These are phyloP conservation scores for Erinaceus europaeus DNA, from an alignment of 2,113 vertebrate species.

Conservation along the genomic window DNA sequence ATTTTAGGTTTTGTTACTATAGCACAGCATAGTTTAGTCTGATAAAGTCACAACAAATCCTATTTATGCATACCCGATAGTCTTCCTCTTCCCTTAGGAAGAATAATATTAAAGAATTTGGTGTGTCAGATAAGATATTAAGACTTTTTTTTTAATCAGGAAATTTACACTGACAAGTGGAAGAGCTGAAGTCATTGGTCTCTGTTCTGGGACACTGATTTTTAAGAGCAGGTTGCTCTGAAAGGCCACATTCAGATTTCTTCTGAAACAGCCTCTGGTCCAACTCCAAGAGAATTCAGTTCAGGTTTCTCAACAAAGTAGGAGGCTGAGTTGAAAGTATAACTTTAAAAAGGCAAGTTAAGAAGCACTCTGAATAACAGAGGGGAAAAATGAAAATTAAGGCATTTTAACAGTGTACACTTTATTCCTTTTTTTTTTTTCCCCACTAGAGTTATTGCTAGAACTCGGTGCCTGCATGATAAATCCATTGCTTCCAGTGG, in stretches of 20 bases:
- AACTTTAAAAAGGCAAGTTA: neutral
- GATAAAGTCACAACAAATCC: neutral
- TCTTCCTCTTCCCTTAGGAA: neutral
- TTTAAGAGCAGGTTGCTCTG: neutral
- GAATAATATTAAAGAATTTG: neutral
- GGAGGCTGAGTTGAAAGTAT: neutral
- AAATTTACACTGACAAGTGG: neutral
- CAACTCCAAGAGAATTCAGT: neutral
- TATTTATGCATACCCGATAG: neutral
- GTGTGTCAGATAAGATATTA: neutral
- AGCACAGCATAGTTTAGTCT: neutral
- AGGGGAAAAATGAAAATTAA: constrained; percentile 1
- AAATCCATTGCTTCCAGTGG: no score
- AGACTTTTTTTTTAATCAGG: neutral
- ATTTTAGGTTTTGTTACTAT: neutral
- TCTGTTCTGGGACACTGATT: neutral
- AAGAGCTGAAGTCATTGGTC: neutral
- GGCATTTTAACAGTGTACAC: neutral
- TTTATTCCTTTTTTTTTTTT: no score
- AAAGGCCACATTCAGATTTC: neutral
- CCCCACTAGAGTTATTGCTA: no score
- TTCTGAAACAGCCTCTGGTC: neutral
- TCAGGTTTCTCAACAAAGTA: constrained; percentile 9
- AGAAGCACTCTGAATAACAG: neutral
- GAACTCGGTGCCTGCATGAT: no score